Percentiles rank a stretch among this genome's conserved stretches.
phyloP scores from a whole-genome alignment of 2,888 invertebrate genomes.

The Blomia tropicalis region DNA sequence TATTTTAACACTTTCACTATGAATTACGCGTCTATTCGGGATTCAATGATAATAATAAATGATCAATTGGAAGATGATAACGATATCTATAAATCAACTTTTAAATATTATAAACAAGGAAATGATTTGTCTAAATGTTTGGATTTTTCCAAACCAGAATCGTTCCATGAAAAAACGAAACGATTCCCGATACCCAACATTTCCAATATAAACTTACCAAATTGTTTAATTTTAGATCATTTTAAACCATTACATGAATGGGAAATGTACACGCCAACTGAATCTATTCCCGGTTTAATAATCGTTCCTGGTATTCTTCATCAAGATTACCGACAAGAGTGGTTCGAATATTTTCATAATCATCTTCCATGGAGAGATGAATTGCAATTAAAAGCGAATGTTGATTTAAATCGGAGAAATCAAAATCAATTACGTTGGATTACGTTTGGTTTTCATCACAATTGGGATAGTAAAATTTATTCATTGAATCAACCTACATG shows the following conservation, averaged over 20 bases:
- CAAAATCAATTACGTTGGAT: conserved; percentile 61
- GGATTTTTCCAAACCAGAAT: not conserved
- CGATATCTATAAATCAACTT: not conserved
- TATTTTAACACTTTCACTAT: too few relatives aligned
- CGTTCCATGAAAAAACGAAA: not conserved
- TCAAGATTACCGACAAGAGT: conserved; percentile 11
- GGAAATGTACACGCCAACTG: conserved; percentile 17
- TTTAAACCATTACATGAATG: conserved; percentile 14
- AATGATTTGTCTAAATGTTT: not conserved
- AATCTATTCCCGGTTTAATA: conserved; percentile 1
- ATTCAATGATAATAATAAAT: too few relatives aligned
- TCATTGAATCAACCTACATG: conserved; percentile 26
- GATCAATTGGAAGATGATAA: not conserved
- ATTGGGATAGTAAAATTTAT: conserved; percentile 82
- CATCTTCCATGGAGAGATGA: not conserved
- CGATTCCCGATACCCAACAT: not conserved
- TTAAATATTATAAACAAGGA: not conserved
- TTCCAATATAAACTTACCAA: not conserved
- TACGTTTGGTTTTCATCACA: conserved; percentile 90
- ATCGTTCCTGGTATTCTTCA: conserved; percentile 20
- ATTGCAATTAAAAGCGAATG: conserved; percentile 18
- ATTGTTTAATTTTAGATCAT: not conserved
- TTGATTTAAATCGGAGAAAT: not conserved
- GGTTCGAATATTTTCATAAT: conserved; percentile 22
- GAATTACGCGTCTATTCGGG: too few relatives aligned